Percentiles rank a stretch among this genome's conserved stretches.
phyloP scores from a whole-genome alignment of 2,888 invertebrate species.

The Ischnus inquisitorius region DNA sequence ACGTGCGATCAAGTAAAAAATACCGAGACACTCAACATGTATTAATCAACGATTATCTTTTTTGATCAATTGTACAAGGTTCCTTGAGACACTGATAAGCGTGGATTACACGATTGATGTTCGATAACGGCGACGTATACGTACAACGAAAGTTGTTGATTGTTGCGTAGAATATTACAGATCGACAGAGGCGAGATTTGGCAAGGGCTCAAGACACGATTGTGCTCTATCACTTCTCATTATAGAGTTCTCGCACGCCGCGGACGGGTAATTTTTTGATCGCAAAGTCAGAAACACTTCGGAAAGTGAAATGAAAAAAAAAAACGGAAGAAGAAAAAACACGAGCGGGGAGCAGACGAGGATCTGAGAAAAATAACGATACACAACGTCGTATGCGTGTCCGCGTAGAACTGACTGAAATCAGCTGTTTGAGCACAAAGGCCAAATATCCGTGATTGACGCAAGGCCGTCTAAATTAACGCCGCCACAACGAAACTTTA shows the following conservation, averaged over 20 bases:
- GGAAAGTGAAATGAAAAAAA: background rate
- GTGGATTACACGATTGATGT: no score
- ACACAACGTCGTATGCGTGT: slow-evolving; percentile 38
- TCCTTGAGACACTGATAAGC: background rate
- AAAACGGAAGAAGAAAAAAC: background rate
- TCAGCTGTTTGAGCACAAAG: slow-evolving; percentile 72
- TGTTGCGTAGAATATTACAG: background rate
- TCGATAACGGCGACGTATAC: background rate
- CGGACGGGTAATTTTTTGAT: background rate
- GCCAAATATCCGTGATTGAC: slow-evolving; percentile 31
- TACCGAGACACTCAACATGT: background rate
- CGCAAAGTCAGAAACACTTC: background rate
- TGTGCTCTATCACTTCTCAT: no score
- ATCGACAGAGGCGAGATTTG: background rate
- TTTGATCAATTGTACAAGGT: background rate
- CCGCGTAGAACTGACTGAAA: slow-evolving; percentile 67
- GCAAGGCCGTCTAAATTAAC: slow-evolving; percentile 44
- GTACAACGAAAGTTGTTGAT: background rate
- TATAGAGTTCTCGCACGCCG: background rate
- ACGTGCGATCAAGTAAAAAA: slow-evolving; percentile 2
- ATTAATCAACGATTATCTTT: background rate
- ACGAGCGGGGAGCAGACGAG: background rate
- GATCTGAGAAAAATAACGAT: slow-evolving; percentile 13
- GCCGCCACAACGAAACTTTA: slow-evolving; percentile 37
- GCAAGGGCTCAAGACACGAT: background rate